phyloP scores from a whole-genome alignment of 2,797 vertebrate genomes.

The Arctocebus calabarensis region DNA sequence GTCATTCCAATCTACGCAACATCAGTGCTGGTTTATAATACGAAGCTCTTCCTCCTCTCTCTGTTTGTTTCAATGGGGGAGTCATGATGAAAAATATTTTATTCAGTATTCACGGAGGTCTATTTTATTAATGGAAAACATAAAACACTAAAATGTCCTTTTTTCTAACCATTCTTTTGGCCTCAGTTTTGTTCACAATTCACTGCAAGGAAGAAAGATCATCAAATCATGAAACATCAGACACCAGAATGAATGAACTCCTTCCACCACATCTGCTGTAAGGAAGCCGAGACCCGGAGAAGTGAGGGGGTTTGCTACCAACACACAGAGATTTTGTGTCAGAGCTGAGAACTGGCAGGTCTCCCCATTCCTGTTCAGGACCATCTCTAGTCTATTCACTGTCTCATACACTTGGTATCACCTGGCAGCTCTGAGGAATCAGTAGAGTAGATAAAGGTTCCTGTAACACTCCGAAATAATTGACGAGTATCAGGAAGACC shows the following conservation, averaged over 20 bases:
- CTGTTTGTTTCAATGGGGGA: background rate
- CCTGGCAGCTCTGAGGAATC: background rate
- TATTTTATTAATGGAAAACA: slow-evolving; percentile 15
- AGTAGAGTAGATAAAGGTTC: background rate
- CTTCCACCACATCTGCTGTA: background rate
- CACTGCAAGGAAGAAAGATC: background rate
- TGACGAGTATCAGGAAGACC: background rate
- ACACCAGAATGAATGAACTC: slow-evolving; percentile 7
- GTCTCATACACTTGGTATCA: background rate
- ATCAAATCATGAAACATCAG: background rate
- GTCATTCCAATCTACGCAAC: background rate
- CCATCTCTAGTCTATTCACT: background rate
- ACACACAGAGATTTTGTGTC: background rate
- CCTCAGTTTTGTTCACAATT: slow-evolving; percentile 13
- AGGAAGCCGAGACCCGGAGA: background rate
- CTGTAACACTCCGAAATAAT: background rate
- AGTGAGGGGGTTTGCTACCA: background rate
- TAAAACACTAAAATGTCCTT: slow-evolving; percentile 29
- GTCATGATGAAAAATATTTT: background rate
- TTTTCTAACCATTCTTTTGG: background rate
- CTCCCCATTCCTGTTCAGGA: background rate
- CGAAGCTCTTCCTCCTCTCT: slow-evolving; percentile 18
- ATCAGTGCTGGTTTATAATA: background rate
- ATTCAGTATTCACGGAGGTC: background rate
- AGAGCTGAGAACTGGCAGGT: background rate